Conservation (phyloP, 2,888 invertebrate species). For the Drosophila mayaguana region DNA sequence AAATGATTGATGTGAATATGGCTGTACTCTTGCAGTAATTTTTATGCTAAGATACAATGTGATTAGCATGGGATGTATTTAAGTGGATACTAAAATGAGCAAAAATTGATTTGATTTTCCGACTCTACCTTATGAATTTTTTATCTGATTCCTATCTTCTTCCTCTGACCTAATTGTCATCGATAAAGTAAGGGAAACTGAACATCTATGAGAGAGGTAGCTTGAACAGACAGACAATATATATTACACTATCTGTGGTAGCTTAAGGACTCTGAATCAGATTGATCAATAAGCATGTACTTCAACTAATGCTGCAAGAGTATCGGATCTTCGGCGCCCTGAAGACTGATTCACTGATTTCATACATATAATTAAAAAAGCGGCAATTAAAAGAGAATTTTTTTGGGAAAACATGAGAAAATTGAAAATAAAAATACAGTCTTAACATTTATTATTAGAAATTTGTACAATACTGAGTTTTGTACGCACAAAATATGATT, state of each 20-base stretch:
- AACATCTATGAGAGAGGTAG: not conserved
- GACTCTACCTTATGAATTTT: no score
- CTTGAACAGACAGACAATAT: not conserved
- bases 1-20: constrained; percentile 3
- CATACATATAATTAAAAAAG: constrained; percentile 5
- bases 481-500: constrained; percentile 25
- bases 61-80: not conserved
- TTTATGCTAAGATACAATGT: not conserved
- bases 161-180: no score
- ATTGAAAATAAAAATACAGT: not conserved
- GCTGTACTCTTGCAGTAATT: constrained; percentile 10
- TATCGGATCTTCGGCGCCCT: not conserved
- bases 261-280: not conserved
- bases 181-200: no score
- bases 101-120: no score
- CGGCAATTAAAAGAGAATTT: not conserved
- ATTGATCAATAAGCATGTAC: not conserved
- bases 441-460: constrained; percentile 13
- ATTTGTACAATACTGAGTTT: constrained; percentile 26
- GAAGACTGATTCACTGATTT: not conserved
- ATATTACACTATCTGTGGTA: not conserved
- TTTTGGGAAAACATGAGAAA: not conserved
- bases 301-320: constrained; percentile 8
- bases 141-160: no score
- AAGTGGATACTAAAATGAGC: not conserved